These are phyloP conservation scores for Antheraea yamamai DNA, from an alignment of 2,888 invertebrate species.

Conservation along the genomic window DNA sequence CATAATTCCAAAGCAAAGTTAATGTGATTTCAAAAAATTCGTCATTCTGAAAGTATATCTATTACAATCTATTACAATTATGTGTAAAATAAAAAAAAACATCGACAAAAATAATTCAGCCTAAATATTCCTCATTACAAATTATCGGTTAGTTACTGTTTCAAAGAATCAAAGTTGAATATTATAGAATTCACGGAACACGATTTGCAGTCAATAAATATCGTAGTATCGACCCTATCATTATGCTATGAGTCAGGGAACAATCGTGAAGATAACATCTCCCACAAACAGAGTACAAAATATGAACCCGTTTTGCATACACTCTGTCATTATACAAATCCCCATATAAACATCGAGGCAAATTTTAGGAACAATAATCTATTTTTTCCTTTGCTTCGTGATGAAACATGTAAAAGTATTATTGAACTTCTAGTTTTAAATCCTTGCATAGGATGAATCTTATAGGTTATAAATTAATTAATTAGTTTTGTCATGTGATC, in stretches of 20 bases:
- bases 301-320: slow-evolving; percentile 34
- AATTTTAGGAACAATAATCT: neutral
- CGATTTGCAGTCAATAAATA: slow-evolving; percentile 57
- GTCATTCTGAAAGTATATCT: neutral
- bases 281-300: slow-evolving; percentile 30
- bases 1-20: no score
- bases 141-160: slow-evolving; percentile 43
- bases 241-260: slow-evolving; percentile 60
- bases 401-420: neutral
- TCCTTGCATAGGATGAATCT: neutral
- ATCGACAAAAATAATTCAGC: neutral
- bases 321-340: slow-evolving; percentile 44
- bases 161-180: slow-evolving; percentile 45
- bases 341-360: slow-evolving; percentile 4
- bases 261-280: slow-evolving; percentile 46
- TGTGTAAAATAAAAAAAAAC: neutral
- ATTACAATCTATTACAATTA: neutral
- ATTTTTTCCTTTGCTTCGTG: neutral
- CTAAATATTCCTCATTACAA: slow-evolving; percentile 35
- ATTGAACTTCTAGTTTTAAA: neutral
- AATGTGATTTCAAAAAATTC: no score
- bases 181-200: slow-evolving; percentile 60
- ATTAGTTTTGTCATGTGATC: no score
- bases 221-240: slow-evolving; percentile 57
- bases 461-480: no score